These are phyloP conservation scores for Paramormyrops kingsleyae DNA, from an alignment of 2,113 vertebrate species.

Conservation along the genomic window DNA sequence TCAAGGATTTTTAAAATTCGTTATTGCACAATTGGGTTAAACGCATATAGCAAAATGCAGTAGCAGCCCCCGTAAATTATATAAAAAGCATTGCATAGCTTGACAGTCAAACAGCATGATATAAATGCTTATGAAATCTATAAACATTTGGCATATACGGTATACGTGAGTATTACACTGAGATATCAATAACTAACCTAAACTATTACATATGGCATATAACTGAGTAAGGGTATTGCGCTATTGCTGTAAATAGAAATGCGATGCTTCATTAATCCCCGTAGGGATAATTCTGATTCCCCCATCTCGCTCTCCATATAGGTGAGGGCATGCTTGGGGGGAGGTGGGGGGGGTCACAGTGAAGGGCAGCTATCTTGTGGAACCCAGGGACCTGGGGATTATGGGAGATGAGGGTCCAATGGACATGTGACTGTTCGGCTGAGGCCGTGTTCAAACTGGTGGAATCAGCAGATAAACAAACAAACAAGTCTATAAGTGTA, in stretches of 20 bases:
- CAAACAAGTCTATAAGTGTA: background rate
- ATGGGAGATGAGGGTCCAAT: background rate
- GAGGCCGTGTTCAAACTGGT: background rate
- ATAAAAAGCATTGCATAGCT: background rate
- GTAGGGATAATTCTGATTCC: background rate
- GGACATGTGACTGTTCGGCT: background rate
- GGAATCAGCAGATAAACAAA: background rate
- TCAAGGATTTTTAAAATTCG: background rate
- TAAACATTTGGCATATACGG: background rate
- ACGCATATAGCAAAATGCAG: background rate
- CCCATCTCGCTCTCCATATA: background rate
- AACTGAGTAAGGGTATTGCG: background rate
- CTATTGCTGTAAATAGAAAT: background rate
- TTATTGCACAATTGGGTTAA: background rate
- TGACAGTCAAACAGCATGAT: background rate
- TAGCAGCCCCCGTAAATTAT: background rate
- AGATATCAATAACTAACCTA: background rate
- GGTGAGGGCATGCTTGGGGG: no score
- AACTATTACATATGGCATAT: background rate
- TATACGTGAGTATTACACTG: background rate
- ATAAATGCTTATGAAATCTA: background rate
- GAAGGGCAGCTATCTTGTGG: background rate
- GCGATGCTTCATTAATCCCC: background rate
- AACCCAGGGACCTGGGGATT: background rate
- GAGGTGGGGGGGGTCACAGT: background rate